Evolutionary conservation across 2,113 vertebrate genomes (phyloP).

Genomic region (Emydocephalus ijimae): DNA sequence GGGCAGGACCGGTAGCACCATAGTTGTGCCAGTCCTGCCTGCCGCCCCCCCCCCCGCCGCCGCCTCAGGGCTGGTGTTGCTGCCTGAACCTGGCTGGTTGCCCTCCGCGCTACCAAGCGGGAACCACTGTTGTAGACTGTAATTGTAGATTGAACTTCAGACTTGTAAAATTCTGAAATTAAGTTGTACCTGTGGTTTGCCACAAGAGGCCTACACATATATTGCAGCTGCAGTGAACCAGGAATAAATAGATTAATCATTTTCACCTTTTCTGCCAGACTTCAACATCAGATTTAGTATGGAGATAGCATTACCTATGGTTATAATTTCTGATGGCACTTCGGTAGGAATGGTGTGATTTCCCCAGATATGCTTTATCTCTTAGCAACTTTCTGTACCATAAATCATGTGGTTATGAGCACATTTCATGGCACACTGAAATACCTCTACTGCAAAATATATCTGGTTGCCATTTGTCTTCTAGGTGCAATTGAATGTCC

Average conservation of each 20-base stretch:
- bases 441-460: neutral
- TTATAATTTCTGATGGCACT: neutral
- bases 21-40: slow-evolving; percentile 34
- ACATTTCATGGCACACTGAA: neutral
- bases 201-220: neutral
- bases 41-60: neutral
- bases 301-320: neutral
- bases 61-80: neutral
- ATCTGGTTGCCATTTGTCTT: neutral
- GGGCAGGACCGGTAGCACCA: slow-evolving; percentile 79
- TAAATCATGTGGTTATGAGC: neutral
- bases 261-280: neutral
- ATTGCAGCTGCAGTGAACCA: neutral
- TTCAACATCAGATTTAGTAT: neutral
- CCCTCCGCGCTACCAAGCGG: neutral
- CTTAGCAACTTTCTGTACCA: neutral
- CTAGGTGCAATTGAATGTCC: neutral
- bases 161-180: neutral
- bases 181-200: neutral
- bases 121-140: neutral
- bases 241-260: neutral
- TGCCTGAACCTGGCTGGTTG: neutral
- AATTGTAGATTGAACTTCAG: neutral
- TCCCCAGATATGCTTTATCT: neutral
- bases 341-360: neutral